phyloP scores from a whole-genome alignment of 1,140 invertebrate species.

The Parapsyche elsis region DNA sequence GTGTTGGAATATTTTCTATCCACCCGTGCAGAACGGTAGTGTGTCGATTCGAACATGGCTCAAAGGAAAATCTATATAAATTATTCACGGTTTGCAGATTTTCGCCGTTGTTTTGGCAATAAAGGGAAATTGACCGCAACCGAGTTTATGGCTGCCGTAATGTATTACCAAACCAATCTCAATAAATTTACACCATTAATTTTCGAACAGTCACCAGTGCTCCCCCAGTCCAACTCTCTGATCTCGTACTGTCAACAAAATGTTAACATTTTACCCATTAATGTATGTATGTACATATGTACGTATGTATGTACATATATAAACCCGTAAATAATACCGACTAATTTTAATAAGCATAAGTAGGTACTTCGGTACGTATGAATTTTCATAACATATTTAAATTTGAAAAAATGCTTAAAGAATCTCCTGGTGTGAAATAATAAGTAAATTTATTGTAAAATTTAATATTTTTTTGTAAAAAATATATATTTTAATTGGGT shows the following conservation, averaged over 20 bases:
- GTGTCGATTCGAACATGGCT: not conserved
- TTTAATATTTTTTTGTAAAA: too few species aligned
- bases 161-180: constrained; percentile 52
- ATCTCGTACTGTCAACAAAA: constrained; percentile 24
- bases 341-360: too few species aligned
- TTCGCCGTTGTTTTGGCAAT: constrained; percentile 35
- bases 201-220: constrained; percentile 44
- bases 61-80: constrained; percentile 38
- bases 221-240: not conserved
- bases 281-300: not conserved
- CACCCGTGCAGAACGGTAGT: too few species aligned
- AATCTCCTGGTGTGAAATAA: too few species aligned
- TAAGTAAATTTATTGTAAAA: too few species aligned
- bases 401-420: too few species aligned
- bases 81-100: constrained; percentile 42
- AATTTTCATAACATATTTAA: too few species aligned
- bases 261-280: not conserved
- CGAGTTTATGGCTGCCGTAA: constrained; percentile 44
- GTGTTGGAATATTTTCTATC: too few species aligned
- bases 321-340: too few species aligned
- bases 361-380: too few species aligned
- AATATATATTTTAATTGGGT: not conserved
- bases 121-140: constrained; percentile 46
- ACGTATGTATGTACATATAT: not conserved
- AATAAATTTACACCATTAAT: constrained; percentile 52